Conservation (phyloP, 2,888 invertebrate genomes). For the Lissonota sp. region DNA sequence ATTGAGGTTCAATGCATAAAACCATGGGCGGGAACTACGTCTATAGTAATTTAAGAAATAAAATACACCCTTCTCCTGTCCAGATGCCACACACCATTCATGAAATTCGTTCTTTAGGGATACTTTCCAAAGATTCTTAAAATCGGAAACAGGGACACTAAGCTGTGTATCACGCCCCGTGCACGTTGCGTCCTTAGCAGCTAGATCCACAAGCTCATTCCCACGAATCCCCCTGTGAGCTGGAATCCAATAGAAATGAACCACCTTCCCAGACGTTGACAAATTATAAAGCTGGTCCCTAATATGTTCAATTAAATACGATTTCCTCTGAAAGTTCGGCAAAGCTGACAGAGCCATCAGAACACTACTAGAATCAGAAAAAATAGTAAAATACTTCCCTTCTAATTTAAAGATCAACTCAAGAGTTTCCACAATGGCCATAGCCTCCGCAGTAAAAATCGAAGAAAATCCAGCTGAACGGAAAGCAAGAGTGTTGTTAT, state of each 20-base stretch:
- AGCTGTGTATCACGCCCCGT: constrained; percentile 20
- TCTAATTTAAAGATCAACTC: constrained; percentile 16
- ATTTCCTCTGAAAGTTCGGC: constrained; percentile 13
- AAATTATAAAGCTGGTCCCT: constrained; percentile 17
- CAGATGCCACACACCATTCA: background rate
- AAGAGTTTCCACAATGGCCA: constrained; percentile 45
- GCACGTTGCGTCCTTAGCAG: constrained; percentile 30
- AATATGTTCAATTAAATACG: background rate
- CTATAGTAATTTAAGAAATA: constrained; percentile 2
- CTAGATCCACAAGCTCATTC: constrained; percentile 57
- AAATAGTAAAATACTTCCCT: constrained; percentile 25
- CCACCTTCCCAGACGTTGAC: background rate
- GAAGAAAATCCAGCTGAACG: constrained; percentile 30
- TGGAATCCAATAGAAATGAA: constrained; percentile 61
- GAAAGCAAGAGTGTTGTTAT: background rate
- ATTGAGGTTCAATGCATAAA: background rate
- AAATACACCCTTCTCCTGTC: constrained; percentile 4
- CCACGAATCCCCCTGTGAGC: constrained; percentile 58
- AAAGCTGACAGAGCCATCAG: constrained; percentile 20
- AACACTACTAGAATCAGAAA: constrained; percentile 59
- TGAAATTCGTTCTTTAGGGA: constrained; percentile 5
- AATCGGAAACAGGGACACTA: constrained; percentile 14
- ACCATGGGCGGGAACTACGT: constrained; percentile 23
- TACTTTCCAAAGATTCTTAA: constrained; percentile 18
- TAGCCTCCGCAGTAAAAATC: constrained; percentile 62